phyloP scores from a whole-genome alignment of 2,113 vertebrate genomes.

The Mola mola region DNA sequence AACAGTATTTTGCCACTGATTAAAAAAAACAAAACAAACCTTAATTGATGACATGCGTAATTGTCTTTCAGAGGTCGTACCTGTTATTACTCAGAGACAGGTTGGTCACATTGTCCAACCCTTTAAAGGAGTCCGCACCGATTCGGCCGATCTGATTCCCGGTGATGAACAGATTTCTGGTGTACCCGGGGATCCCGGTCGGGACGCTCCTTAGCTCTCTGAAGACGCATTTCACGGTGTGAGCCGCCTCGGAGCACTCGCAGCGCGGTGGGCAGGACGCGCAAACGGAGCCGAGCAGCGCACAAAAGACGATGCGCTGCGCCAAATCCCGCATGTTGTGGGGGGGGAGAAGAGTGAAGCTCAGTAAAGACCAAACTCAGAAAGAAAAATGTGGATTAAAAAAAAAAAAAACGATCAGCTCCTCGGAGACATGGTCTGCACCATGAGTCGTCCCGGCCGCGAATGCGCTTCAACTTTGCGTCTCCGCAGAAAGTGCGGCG shows the following conservation, averaged over 20 bases:
- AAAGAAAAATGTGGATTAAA: neutral
- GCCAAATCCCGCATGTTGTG: slow-evolving; percentile 64
- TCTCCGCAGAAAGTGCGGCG: slow-evolving; percentile 60
- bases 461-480: slow-evolving; percentile 66
- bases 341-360: neutral
- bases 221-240: slow-evolving; percentile 84
- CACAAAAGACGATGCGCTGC: slow-evolving; percentile 52
- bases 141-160: slow-evolving; percentile 78
- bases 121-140: slow-evolving; percentile 73
- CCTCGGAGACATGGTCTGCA: slow-evolving; percentile 30
- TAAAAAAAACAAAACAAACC: neutral
- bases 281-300: slow-evolving; percentile 55
- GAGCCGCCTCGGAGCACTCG: slow-evolving; percentile 85
- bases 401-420: slow-evolving; percentile 44
- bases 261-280: slow-evolving; percentile 78
- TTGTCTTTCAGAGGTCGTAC: slow-evolving; percentile 43
- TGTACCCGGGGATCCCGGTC: slow-evolving; percentile 78
- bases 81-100: slow-evolving; percentile 83
- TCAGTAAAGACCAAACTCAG: too few species aligned
- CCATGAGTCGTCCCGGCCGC: slow-evolving; percentile 45
- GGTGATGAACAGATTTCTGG: slow-evolving; percentile 81
- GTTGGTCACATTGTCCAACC: slow-evolving; percentile 79
- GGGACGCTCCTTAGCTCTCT: slow-evolving; percentile 79
- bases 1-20: neutral
- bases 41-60: neutral